These are phyloP conservation scores for Eilema sororculum DNA, from an alignment of 2,888 invertebrate species.

Conservation along the genomic window DNA sequence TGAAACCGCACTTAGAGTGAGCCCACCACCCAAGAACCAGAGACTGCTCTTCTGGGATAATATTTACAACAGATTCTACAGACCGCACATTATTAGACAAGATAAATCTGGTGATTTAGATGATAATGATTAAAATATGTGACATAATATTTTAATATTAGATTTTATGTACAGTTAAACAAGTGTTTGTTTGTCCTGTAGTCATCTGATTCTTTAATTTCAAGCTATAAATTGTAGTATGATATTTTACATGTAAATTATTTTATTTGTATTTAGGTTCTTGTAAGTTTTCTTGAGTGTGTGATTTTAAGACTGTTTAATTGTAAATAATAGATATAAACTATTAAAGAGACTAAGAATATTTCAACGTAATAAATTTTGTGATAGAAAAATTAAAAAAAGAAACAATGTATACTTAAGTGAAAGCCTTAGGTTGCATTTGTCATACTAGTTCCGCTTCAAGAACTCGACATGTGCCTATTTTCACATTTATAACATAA, in stretches of 20 bases:
- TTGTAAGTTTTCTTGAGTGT: background rate
- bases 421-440: background rate
- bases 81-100: conserved; percentile 40
- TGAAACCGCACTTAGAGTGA: conserved; percentile 51
- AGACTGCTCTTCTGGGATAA: conserved; percentile 73
- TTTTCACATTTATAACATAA: conserved; percentile 24
- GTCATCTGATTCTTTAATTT: background rate
- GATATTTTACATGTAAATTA: background rate
- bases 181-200: background rate
- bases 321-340: background rate
- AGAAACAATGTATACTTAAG: background rate
- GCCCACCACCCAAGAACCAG: conserved; percentile 48
- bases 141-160: background rate
- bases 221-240: background rate
- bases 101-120: conserved; percentile 32
- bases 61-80: conserved; percentile 72
- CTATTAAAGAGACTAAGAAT: background rate
- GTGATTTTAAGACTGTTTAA: background rate
- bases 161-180: background rate
- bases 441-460: conserved; percentile 41
- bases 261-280: background rate
- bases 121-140: conserved; percentile 28
- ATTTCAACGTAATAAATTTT: background rate
- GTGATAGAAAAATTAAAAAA: no score
- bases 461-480: conserved; percentile 32